Base-by-base conservation (phyloP, 2,113 vertebrate genomes). In the Myotis davidii region DNA sequence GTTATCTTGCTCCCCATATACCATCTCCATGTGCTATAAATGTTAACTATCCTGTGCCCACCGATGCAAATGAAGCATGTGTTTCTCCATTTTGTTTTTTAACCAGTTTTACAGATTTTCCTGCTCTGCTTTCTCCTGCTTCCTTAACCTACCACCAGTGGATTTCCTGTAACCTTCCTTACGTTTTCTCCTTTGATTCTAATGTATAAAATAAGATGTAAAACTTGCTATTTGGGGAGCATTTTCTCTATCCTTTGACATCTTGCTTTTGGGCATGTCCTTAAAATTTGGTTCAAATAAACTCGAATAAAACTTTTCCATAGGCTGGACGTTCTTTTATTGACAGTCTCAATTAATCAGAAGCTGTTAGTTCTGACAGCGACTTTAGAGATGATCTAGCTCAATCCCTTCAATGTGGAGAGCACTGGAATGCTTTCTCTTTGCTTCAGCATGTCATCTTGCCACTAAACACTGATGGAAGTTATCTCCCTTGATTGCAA, bases 381-480 rank as follows among this genome's bases (percentile, higher is more conserved):
- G 69, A 27, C 20, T 17, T 64, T 29, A 65, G 84, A 32, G 52
- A 21, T 91, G 39, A 88, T 54, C 78, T n/a, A 23, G 72, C 34
- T 50, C 70, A 61, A 29, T 45, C 32, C 32, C 61, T 92, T 92
- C 25, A 16, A 17, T 84, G n/a, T 39, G 34, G 56, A 59, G 56
- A 59, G 25, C 69, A 32, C 69, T 8, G 10, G 37, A 37, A 52
- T 4, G 13, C 13, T 67, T 95, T 61, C 23, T 69, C 54, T 92
- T 85, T 87, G 86, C 89, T 72, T 90, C 27, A 67, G 59, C 45
- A 45, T 61, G 70, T n/a, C 88, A 48, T 56, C 74, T 95, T 29
- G 25, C 34, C 16, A 85, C 39, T 56, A 2, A 77, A 65, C 39
- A 87, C 70, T 5, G 48, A 84, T 4, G 23, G 32, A 8, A 56